Percentiles rank a stretch among this genome's conserved stretches.
Conservation (phyloP, 2,113 vertebrate species). For the Oryzias celebensis region DNA sequence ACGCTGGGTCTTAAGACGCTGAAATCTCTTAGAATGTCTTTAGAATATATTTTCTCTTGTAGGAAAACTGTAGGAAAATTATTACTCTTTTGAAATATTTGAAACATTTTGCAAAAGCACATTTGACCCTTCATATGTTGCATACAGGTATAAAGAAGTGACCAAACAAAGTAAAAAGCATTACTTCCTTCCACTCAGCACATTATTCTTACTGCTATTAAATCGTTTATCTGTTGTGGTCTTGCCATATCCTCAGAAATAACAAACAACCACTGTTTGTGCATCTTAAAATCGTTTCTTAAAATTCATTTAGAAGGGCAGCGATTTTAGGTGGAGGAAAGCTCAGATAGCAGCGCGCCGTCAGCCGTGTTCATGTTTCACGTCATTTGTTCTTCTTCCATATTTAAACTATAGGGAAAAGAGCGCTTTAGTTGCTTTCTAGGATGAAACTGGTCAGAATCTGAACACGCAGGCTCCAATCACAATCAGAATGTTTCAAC, state of each 20-base stretch:
- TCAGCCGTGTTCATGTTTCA: constrained; percentile 57
- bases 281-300: constrained; percentile 60
- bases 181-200: no score
- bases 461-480: constrained; percentile 41
- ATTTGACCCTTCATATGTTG: no score
- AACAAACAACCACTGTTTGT: constrained; percentile 36
- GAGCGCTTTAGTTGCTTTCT: constrained; percentile 64
- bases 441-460: constrained; percentile 59
- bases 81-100: no score
- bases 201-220: no score
- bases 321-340: constrained; percentile 65
- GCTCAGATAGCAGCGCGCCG: constrained; percentile 44
- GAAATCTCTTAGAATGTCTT: no score
- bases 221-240: constrained; percentile 2
- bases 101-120: no score
- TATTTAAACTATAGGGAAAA: constrained; percentile 27
- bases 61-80: no score
- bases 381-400: constrained; percentile 65
- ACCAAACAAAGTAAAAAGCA: no score
- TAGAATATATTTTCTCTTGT: no score
- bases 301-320: constrained; percentile 55
- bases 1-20: no score
- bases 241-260: constrained; percentile 2
- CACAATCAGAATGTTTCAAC: constrained; percentile 39
- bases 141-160: no score